These are phyloP conservation scores for Zaprionus camerounensis DNA, from an alignment of 1,140 invertebrate genomes.

Conservation along the genomic window DNA sequence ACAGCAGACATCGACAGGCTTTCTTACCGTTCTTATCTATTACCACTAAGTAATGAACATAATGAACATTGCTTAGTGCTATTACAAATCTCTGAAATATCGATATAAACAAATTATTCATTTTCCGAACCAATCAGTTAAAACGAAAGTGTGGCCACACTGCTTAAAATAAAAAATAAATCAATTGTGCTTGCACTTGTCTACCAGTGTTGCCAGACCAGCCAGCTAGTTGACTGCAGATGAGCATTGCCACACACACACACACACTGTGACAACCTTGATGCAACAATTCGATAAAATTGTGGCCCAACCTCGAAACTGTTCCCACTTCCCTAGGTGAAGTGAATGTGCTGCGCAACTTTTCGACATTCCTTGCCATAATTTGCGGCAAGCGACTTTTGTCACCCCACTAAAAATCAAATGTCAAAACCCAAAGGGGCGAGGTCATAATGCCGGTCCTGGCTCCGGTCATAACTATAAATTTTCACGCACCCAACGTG, in stretches of 20 bases:
- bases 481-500: slow-evolving; percentile 69
- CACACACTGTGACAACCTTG: neutral
- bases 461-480: slow-evolving; percentile 71
- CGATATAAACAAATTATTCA: too few species aligned
- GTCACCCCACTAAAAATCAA: slow-evolving; percentile 58
- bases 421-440: slow-evolving; percentile 59
- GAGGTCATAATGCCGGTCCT: slow-evolving; percentile 66
- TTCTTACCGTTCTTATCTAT: too few species aligned
- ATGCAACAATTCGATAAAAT: neutral
- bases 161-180: neutral
- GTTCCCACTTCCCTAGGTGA: neutral
- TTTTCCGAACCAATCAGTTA: too few species aligned
- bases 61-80: too few species aligned
- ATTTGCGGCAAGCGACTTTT: slow-evolving; percentile 61
- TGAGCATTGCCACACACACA: neutral
- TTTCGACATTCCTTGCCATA: slow-evolving; percentile 64
- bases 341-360: slow-evolving; percentile 45
- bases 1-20: too few species aligned
- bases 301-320: slow-evolving; percentile 1
- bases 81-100: too few species aligned
- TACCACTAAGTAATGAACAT: too few species aligned
- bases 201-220: neutral
- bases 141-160: neutral
- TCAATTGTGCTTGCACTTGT: neutral
- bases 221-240: neutral